Conservation (phyloP, 2,888 invertebrate genomes). For the Drosophila vallismaia region DNA sequence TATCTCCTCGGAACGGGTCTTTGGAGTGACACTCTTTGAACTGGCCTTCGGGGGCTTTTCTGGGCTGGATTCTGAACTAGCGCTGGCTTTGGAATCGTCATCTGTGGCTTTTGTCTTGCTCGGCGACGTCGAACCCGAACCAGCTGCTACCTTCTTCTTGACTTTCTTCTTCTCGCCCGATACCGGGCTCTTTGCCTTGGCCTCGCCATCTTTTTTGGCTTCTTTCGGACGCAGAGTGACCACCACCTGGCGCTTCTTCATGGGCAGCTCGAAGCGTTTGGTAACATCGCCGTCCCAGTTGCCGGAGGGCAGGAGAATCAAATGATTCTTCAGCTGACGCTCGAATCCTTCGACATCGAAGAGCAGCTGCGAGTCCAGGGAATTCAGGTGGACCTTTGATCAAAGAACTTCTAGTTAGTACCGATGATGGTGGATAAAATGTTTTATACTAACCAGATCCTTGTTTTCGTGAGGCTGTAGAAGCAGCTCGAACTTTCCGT, state of each 20-base stretch:
- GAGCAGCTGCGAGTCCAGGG: conserved; percentile 66
- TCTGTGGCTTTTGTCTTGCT: conserved; percentile 57
- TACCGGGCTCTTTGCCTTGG: conserved; percentile 35
- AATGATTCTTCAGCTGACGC: conserved; percentile 74
- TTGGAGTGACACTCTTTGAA: background rate
- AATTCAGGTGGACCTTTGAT: conserved; percentile 80
- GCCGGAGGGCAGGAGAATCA: conserved; percentile 77
- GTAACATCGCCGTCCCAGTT: conserved; percentile 79
- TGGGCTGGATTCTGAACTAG: conserved; percentile 4
- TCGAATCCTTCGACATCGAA: conserved; percentile 80
- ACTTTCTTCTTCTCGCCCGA: conserved; percentile 51
- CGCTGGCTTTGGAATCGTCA: conserved; percentile 24
- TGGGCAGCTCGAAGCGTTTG: conserved; percentile 75
- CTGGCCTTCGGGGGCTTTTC: conserved; percentile 21
- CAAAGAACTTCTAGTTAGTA: background rate
- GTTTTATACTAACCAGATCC: conserved; percentile 67
- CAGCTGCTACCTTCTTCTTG: conserved; percentile 50
- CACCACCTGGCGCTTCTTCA: conserved; percentile 52
- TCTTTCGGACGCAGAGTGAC: conserved; percentile 21
- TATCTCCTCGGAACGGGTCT: conserved; percentile 18
- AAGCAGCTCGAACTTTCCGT: conserved; percentile 81
- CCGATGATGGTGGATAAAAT: background rate
- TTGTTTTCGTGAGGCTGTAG: conserved; percentile 78
- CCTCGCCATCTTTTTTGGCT: conserved; percentile 22
- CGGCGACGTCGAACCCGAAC: conserved; percentile 47